A percentile compares a stretch with the other conserved stretches of the same genome.
phyloP scores from a whole-genome alignment of 2,797 vertebrate genomes.

The Chrosomus eos region DNA sequence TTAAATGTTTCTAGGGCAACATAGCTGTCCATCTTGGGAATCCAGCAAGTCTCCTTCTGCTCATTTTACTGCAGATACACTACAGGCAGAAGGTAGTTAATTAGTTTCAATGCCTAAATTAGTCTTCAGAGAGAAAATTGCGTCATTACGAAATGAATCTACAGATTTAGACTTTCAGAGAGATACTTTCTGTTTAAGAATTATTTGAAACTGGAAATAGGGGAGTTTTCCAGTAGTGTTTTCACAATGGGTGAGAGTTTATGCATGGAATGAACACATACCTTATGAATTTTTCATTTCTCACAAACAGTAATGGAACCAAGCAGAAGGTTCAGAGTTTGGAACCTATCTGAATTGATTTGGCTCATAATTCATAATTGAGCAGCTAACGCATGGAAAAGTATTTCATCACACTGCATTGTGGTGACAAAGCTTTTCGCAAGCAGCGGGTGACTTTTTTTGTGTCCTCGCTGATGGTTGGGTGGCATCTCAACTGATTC shows the following conservation, averaged over 20 bases:
- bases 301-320: slow-evolving; percentile 73
- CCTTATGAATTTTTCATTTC: slow-evolving; percentile 73
- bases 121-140: slow-evolving; percentile 3
- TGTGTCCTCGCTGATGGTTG: slow-evolving; percentile 64
- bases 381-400: slow-evolving; percentile 73
- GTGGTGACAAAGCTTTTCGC: slow-evolving; percentile 74
- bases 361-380: slow-evolving; percentile 78
- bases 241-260: slow-evolving; percentile 60
- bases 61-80: slow-evolving; percentile 53
- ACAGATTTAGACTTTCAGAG: slow-evolving; percentile 57
- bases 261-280: slow-evolving; percentile 63
- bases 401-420: slow-evolving; percentile 73
- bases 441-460: slow-evolving; percentile 69
- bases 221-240: slow-evolving; percentile 64
- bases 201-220: slow-evolving; percentile 59
- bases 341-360: slow-evolving; percentile 73
- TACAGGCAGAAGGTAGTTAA: slow-evolving; percentile 66
- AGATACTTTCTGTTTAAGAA: slow-evolving; percentile 51
- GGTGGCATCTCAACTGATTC: slow-evolving; percentile 64
- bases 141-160: slow-evolving; percentile 58
- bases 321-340: slow-evolving; percentile 77
- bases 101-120: slow-evolving; percentile 62
- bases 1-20: slow-evolving; percentile 67
- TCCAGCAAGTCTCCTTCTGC: slow-evolving; percentile 54
- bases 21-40: slow-evolving; percentile 62